Conservation (phyloP, 2,797 vertebrate genomes). For the Rhyacichthys aspro region DNA sequence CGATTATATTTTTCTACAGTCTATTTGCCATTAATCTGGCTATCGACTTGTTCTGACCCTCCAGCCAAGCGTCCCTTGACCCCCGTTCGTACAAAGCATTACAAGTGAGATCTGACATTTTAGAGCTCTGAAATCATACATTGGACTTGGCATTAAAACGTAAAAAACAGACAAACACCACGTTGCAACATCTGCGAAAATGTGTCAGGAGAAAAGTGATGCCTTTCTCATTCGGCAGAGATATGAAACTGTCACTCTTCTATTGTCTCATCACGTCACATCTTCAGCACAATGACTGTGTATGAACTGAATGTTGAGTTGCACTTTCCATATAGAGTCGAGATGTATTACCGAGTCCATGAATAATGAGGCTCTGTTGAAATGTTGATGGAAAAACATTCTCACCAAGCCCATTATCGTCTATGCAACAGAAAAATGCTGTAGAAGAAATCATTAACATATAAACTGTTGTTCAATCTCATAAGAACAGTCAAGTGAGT, state of each 20-base stretch:
- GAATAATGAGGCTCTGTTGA: slow-evolving; percentile 61
- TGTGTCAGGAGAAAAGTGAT: slow-evolving; percentile 70
- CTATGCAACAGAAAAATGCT: neutral
- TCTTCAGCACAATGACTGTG: slow-evolving; percentile 50
- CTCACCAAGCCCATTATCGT: slow-evolving; percentile 18
- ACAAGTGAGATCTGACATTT: slow-evolving; percentile 53
- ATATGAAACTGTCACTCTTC: slow-evolving; percentile 54
- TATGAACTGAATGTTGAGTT: slow-evolving; percentile 50
- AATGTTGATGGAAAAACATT: slow-evolving; percentile 69
- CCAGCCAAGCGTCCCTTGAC: slow-evolving; percentile 6
- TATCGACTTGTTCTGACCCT: slow-evolving; percentile 41
- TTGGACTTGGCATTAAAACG: slow-evolving; percentile 66
- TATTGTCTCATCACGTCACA: slow-evolving; percentile 48
- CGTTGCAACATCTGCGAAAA: slow-evolving; percentile 77
- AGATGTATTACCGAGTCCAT: slow-evolving; percentile 46
- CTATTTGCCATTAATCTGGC: slow-evolving; percentile 40
- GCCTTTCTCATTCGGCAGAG: slow-evolving; percentile 84
- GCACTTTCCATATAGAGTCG: slow-evolving; percentile 43
- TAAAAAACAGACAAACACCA: slow-evolving; percentile 69
- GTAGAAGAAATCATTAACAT: slow-evolving; percentile 17
- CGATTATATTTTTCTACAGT: slow-evolving; percentile 27
- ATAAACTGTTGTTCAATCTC: slow-evolving; percentile 52
- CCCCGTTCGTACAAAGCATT: slow-evolving; percentile 48
- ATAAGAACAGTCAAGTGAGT: slow-evolving; percentile 54
- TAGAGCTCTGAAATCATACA: slow-evolving; percentile 66